Percentiles rank a stretch among this genome's conserved stretches.
These are phyloP conservation scores for Trachymyrmex cornetzi DNA, from an alignment of 1,140 invertebrate genomes.

Conservation along the genomic window DNA sequence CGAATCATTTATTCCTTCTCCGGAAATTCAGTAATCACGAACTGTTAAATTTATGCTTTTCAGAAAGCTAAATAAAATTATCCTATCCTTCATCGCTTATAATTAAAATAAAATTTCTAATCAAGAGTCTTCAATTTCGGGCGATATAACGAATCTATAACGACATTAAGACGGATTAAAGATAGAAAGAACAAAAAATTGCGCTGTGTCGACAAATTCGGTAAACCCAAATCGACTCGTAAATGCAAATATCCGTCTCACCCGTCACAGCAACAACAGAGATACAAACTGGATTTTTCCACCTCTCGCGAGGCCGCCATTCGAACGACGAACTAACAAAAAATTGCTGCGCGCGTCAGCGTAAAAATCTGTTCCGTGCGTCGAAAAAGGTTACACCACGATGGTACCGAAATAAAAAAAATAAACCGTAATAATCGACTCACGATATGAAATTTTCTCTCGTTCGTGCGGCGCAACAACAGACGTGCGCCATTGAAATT, in stretches of 20 bases:
- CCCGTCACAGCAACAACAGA: conserved; percentile 34
- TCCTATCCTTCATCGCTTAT: background rate
- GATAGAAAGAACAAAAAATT: background rate
- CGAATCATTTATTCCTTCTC: conserved; percentile 29
- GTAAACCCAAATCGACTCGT: conserved; percentile 34
- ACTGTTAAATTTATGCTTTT: background rate
- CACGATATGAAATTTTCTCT: conserved; percentile 17
- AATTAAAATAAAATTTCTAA: conserved; percentile 5
- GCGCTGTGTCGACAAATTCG: conserved; percentile 37
- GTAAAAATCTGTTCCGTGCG: conserved; percentile 21
- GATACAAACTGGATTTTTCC: conserved; percentile 52
- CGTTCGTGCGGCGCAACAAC: background rate
- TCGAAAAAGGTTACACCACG: conserved; percentile 9
- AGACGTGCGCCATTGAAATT: background rate
- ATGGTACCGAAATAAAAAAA: conserved; percentile 8
- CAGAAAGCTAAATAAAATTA: background rate
- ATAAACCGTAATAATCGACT: conserved; percentile 24
- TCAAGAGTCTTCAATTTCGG: background rate
- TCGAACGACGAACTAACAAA: conserved; percentile 29
- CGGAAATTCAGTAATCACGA: background rate
- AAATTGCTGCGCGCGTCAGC: conserved; percentile 11
- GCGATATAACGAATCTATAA: background rate
- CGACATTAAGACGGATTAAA: conserved; percentile 19
- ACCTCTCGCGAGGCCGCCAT: background rate
- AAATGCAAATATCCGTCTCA: conserved; percentile 46